These are phyloP conservation scores for Sciurus carolinensis DNA, from an alignment of 2,797 vertebrate species.

Conservation along the genomic window DNA sequence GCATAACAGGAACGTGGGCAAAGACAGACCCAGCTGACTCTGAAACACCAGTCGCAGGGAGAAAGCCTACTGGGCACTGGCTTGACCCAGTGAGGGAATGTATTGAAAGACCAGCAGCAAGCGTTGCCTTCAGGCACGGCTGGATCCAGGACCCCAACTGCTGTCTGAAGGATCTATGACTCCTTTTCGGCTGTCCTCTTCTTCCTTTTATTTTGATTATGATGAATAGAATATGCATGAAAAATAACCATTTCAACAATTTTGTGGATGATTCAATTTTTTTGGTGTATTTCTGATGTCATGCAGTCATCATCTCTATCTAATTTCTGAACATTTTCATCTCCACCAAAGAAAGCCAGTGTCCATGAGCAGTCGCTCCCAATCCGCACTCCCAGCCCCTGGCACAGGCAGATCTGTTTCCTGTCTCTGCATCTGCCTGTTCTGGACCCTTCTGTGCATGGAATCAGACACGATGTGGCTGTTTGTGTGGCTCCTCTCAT, in stretches of 20 bases:
- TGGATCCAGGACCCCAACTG: background rate
- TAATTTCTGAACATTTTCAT: background rate
- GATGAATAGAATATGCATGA: background rate
- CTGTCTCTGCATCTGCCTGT: background rate
- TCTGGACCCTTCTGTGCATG: background rate
- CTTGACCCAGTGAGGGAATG: background rate
- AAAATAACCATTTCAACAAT: background rate
- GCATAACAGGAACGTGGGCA: too few species aligned
- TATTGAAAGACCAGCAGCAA: background rate
- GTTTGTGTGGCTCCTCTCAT: background rate
- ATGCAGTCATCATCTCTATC: too few species aligned
- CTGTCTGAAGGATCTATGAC: too few species aligned
- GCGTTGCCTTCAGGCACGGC: background rate
- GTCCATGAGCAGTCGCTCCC: background rate
- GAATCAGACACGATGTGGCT: background rate
- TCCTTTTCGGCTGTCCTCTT: background rate
- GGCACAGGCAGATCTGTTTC: background rate
- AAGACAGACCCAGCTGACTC: too few species aligned
- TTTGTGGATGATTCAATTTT: background rate
- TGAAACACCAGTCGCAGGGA: too few species aligned
- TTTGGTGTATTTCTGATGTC: background rate
- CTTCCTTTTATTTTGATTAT: background rate
- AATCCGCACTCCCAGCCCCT: too few species aligned
- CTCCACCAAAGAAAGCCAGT: background rate
- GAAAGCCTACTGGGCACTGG: background rate